A percentile compares a stretch with the other conserved stretches of the same genome.
Conservation (phyloP, 2,888 invertebrate genomes). For the Tuta absoluta region DNA sequence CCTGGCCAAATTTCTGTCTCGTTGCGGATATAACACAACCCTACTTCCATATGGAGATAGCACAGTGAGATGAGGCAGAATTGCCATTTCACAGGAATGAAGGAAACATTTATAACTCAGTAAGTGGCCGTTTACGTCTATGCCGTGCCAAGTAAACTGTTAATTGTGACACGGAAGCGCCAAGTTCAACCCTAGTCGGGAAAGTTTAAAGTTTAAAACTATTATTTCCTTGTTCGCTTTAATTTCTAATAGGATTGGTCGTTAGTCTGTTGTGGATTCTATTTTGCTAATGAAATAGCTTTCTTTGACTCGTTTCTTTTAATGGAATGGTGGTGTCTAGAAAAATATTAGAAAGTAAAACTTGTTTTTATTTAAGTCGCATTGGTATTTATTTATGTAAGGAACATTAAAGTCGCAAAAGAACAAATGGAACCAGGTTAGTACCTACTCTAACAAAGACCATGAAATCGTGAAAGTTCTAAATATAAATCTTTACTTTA, state of each 20-base stretch:
- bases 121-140: slow-evolving; percentile 69
- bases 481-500: neutral
- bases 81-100: slow-evolving; percentile 63
- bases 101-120: slow-evolving; percentile 72
- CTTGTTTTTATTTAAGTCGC: too few relatives aligned
- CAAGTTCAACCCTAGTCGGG: slow-evolving; percentile 27
- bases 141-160: slow-evolving; percentile 57
- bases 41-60: neutral
- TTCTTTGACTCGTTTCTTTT: neutral
- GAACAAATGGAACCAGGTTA: too few relatives aligned
- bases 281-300: neutral
- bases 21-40: neutral
- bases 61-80: slow-evolving; percentile 53
- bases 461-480: neutral
- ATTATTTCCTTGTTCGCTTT: neutral
- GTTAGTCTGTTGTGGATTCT: neutral
- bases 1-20: neutral
- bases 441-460: too few relatives aligned
- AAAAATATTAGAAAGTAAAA: too few relatives aligned
- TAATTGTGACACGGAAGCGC: slow-evolving; percentile 41
- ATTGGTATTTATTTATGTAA: too few relatives aligned
- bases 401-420: too few relatives aligned
- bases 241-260: slow-evolving; percentile 6
- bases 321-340: neutral
- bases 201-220: slow-evolving; percentile 30